Base-by-base conservation (phyloP, 2,113 vertebrate species). In the Lichenostomus cassidix region DNA sequence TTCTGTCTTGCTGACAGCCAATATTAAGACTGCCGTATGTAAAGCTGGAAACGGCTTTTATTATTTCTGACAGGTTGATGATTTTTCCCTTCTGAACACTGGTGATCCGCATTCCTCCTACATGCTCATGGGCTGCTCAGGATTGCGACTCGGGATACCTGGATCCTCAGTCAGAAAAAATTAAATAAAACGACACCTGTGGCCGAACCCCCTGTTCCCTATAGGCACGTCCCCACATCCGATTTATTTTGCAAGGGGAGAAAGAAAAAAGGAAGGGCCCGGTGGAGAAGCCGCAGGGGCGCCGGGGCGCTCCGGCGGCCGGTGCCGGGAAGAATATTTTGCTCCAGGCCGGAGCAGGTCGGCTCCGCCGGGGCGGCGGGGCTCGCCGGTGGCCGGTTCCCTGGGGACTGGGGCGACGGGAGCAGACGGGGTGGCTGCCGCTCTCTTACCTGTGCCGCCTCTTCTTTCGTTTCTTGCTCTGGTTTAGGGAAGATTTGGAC, bases 391-490 rank as follows among this genome's bases (percentile, higher is more conserved):
- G n/a, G 22, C 76, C 39, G 16, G 21, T 29, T 73, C 39, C 56
- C 69, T 9, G 50, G 33, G 39, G 22, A 31, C 33, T n/a, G 19
- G 16, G 17, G 5, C 15, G 10, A 62, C 11, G 10, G 44, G 49
- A 64, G 9, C 41, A 6, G 59, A 76, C 3, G 21, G 37, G 49
- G 29, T n/a, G 42, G 24, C 44, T 27, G 47, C 55, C 15, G 22
- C 65, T 64, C 9, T 28, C 97, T 97, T 97, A 99, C 99, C 99
- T 98, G 98, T 99, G 99, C 37, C 99, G 97, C 95, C 99, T 98
- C 98, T 99, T 99, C 98, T 99, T 99, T 75, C 99, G 98, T 97
- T 99, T 99, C 97, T 99, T 99, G 97, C 98, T 99, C 97, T 99
- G 99, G 94, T 96, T 98, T 96, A 99, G 94, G 81, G 99, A 98